phyloP scores from a whole-genome alignment of 1,140 invertebrate species.

The Lordiphosa mommai region DNA sequence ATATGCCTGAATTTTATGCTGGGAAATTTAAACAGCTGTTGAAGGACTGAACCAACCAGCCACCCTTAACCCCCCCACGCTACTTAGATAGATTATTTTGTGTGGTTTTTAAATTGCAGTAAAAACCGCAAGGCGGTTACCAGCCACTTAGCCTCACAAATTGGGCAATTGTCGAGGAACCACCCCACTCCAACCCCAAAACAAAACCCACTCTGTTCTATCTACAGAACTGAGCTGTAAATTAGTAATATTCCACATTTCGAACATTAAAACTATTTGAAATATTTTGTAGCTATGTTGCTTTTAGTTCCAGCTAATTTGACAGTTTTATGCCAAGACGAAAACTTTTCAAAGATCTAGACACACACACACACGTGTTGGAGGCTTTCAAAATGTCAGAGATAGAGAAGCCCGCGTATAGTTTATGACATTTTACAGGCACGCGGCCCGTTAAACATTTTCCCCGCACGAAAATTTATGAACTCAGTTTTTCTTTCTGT shows the following conservation, averaged over 20 bases:
- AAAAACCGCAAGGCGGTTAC: constrained; percentile 40
- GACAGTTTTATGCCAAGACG: constrained; percentile 66
- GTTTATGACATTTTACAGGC: constrained; percentile 72
- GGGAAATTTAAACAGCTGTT: constrained; percentile 68
- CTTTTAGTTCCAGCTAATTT: constrained; percentile 63
- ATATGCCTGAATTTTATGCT: constrained; percentile 57
- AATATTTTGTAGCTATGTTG: constrained; percentile 35
- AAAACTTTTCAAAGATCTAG: constrained; percentile 26
- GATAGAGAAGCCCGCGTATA: constrained; percentile 52
- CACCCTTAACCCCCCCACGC: constrained; percentile 32
- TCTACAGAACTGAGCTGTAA: constrained; percentile 15
- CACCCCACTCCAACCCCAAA: neutral
- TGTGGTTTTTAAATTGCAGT: constrained; percentile 38
- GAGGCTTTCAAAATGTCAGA: constrained; percentile 68
- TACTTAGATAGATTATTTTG: constrained; percentile 15
- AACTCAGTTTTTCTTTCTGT: constrained; percentile 3
- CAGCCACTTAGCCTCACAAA: constrained; percentile 29
- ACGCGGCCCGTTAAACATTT: constrained; percentile 33
- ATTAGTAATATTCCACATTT: constrained; percentile 52
- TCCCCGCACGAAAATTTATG: constrained; percentile 39
- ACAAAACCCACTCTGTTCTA: neutral
- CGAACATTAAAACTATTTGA: constrained; percentile 21
- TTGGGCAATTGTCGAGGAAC: constrained; percentile 39
- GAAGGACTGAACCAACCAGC: constrained; percentile 15
- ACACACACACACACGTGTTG: constrained; percentile 45